These are phyloP conservation scores for Brachionus sp. DNA, from an alignment of 1,140 invertebrate genomes.

Conservation along the genomic window DNA sequence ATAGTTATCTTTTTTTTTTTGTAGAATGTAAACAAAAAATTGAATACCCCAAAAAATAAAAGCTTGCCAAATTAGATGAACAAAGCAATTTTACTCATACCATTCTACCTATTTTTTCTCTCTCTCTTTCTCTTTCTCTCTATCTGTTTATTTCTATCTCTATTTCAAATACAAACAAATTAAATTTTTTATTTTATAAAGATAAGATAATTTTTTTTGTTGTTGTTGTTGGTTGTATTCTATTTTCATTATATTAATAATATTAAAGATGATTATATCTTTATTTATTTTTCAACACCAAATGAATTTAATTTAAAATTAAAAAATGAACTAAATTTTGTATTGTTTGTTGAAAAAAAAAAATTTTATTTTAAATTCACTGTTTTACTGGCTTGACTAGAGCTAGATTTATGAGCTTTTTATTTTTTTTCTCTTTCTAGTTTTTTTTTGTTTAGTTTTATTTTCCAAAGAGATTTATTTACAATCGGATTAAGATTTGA, in stretches of 20 bases:
- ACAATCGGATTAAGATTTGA: conserved; percentile 45
- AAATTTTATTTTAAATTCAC: conserved; percentile 13
- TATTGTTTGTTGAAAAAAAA: background rate
- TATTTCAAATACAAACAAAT: conserved; percentile 39
- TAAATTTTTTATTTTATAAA: conserved; percentile 14
- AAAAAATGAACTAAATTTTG: conserved; percentile 2
- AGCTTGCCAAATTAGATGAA: background rate
- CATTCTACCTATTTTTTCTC: background rate
- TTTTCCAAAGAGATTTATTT: conserved; percentile 37
- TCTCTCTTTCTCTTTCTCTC: background rate
- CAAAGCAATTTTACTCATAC: background rate
- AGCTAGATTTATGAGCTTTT: background rate
- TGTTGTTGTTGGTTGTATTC: background rate
- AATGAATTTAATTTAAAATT: no score
- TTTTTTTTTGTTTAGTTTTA: conserved; percentile 37
- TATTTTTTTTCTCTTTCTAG: background rate
- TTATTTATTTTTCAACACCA: conserved; percentile 34
- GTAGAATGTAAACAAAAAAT: conserved; percentile 14
- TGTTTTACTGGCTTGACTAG: conserved; percentile 14
- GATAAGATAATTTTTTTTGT: conserved; percentile 33
- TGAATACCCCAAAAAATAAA: background rate
- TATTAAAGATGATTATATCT: background rate
- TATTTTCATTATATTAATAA: background rate
- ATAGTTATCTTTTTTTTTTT: background rate
- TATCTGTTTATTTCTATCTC: conserved; percentile 18